Conservation (phyloP, 2,113 vertebrate species). For the Oreotrochilus melanogaster region DNA sequence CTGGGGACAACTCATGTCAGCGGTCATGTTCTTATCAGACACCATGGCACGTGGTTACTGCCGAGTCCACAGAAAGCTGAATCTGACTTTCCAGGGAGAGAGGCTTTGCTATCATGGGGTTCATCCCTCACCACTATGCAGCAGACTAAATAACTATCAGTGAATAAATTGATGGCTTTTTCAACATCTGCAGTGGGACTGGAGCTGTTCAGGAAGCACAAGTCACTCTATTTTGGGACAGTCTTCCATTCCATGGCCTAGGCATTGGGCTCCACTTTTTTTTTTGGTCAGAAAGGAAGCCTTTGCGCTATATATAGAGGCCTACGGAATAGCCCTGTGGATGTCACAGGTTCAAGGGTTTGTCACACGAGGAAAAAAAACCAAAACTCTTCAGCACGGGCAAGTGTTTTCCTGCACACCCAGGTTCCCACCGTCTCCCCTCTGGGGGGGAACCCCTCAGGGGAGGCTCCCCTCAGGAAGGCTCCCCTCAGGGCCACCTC, state of each 20-base stretch:
- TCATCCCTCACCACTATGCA: not conserved
- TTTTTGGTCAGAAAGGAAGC: not conserved
- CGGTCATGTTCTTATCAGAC: not conserved
- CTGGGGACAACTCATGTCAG: not conserved
- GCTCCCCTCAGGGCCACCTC: too few species aligned
- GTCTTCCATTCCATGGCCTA: not conserved
- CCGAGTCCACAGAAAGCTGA: not conserved
- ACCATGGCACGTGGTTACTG: rapidly evolving
- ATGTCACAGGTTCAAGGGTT: rapidly evolving
- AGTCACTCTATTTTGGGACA: not conserved
- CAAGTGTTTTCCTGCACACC: too few species aligned
- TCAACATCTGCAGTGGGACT: not conserved
- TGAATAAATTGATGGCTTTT: not conserved
- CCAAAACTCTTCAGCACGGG: too few species aligned
- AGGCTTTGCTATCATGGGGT: not conserved
- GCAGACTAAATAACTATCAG: not conserved
- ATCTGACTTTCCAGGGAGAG: not conserved
- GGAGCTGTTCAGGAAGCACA: not conserved
- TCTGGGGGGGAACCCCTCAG: too few species aligned
- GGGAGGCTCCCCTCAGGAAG: too few species aligned
- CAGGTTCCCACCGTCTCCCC: not conserved
- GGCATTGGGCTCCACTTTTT: not conserved
- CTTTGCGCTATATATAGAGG: rapidly evolving
- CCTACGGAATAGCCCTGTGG: not conserved
- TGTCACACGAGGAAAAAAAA: not conserved